Conservation (phyloP, 2,797 vertebrate species). For the Pseudochirops cupreus region DNA sequence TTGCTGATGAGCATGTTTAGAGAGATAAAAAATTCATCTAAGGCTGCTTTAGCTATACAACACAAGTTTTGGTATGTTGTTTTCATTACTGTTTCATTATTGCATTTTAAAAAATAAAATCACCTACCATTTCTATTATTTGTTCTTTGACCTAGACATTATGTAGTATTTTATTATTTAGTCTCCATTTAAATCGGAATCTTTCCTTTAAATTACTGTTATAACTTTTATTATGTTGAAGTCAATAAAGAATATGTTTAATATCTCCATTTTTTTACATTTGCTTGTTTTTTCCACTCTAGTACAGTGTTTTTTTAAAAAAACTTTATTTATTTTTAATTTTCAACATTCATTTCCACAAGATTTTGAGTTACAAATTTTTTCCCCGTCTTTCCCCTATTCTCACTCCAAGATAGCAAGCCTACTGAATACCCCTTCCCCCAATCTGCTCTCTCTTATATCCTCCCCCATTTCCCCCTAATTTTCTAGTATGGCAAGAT, state of each 20-base stretch:
- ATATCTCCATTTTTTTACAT: not conserved
- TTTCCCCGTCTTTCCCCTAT: too few species aligned
- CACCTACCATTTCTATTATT: not conserved
- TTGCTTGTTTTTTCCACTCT: not conserved
- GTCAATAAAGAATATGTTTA: not conserved
- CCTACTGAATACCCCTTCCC: too few species aligned
- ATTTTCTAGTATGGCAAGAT: too few species aligned
- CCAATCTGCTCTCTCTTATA: too few species aligned
- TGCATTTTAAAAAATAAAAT: not conserved
- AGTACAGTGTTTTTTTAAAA: not conserved
- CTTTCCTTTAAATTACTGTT: not conserved
- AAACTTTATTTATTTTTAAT: too few species aligned
- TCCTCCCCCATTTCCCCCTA: too few species aligned
- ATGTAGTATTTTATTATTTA: not conserved
- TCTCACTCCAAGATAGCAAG: too few species aligned
- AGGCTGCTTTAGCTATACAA: not conserved
- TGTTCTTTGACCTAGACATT: not conserved
- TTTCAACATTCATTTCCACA: too few species aligned
- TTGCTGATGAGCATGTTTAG: not conserved
- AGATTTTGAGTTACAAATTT: too few species aligned
- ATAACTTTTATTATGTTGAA: not conserved
- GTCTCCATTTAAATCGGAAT: not conserved
- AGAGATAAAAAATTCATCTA: not conserved
- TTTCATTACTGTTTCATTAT: not conserved
- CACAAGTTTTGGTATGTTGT: not conserved